Conservation (phyloP, 1,140 invertebrate species). For the Aradophagus sp. region DNA sequence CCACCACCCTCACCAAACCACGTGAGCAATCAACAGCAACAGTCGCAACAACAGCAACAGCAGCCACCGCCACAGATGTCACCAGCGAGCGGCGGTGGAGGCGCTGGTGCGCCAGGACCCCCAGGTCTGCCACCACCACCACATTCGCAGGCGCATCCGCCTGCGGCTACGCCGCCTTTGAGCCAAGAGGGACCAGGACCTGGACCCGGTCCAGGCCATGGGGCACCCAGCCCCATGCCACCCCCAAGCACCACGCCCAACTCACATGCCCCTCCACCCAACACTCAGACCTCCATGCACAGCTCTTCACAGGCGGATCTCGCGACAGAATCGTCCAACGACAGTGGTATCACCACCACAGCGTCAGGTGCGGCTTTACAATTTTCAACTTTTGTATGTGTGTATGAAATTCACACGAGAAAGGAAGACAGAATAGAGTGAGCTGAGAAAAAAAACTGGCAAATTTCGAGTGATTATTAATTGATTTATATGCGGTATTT, state of each 20-base stretch:
- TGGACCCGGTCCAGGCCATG: constrained; percentile 27
- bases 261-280: constrained; percentile 72
- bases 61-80: constrained; percentile 62
- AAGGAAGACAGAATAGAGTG: no score
- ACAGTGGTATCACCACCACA: constrained; percentile 78
- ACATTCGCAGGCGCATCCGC: constrained; percentile 64
- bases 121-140: constrained; percentile 37
- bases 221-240: constrained; percentile 74
- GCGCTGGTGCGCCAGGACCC: constrained; percentile 61
- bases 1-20: constrained; percentile 77
- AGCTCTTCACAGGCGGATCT: constrained; percentile 66
- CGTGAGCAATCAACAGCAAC: constrained; percentile 74
- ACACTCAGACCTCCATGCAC: constrained; percentile 65
- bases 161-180: constrained; percentile 69
- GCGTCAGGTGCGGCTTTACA: constrained; percentile 69
- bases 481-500: no score
- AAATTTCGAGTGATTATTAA: no score
- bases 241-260: constrained; percentile 78
- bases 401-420: no score
- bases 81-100: constrained; percentile 6
- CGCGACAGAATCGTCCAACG: constrained; percentile 75
- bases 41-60: constrained; percentile 14
- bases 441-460: no score
- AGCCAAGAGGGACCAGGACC: constrained; percentile 70
- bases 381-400: no score